A percentile compares a stretch with the other conserved stretches of the same genome.
phyloP scores from a whole-genome alignment of 2,888 invertebrate species.

The Campopleginae sp. region DNA sequence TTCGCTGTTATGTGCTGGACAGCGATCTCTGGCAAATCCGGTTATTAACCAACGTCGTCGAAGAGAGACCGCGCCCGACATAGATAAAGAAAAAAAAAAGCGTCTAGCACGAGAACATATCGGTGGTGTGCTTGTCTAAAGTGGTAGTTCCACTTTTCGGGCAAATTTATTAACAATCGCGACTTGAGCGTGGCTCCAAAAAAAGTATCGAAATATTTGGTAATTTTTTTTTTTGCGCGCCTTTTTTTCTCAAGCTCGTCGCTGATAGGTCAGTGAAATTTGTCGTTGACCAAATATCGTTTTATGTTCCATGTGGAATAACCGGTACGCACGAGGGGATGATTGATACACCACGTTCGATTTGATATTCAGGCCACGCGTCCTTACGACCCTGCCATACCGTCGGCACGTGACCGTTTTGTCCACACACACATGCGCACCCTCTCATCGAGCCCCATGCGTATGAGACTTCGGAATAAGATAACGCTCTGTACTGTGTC shows the following conservation, averaged over 20 bases:
- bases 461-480: slow-evolving; percentile 27
- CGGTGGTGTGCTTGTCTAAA: neutral
- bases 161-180: neutral
- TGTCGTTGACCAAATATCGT: neutral
- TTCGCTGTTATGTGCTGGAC: slow-evolving; percentile 51
- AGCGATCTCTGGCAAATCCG: slow-evolving; percentile 61
- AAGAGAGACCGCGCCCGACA: slow-evolving; percentile 51
- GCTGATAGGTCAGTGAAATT: neutral
- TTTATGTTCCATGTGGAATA: slow-evolving; percentile 15
- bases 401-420: slow-evolving; percentile 80
- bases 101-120: slow-evolving; percentile 18
- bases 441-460: slow-evolving; percentile 22
- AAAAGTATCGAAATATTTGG: neutral
- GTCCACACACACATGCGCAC: slow-evolving; percentile 66
- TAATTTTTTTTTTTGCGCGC: neutral
- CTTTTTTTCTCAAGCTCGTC: neutral
- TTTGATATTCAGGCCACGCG: slow-evolving; percentile 77
- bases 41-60: slow-evolving; percentile 53
- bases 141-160: neutral
- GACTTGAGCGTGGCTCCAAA: neutral
- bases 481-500: slow-evolving; percentile 12
- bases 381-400: slow-evolving; percentile 74
- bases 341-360: slow-evolving; percentile 45
- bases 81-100: slow-evolving; percentile 26
- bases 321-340: slow-evolving; percentile 18